phyloP scores from a whole-genome alignment of 2,113 vertebrate genomes.

The Cryptotis parvus region DNA sequence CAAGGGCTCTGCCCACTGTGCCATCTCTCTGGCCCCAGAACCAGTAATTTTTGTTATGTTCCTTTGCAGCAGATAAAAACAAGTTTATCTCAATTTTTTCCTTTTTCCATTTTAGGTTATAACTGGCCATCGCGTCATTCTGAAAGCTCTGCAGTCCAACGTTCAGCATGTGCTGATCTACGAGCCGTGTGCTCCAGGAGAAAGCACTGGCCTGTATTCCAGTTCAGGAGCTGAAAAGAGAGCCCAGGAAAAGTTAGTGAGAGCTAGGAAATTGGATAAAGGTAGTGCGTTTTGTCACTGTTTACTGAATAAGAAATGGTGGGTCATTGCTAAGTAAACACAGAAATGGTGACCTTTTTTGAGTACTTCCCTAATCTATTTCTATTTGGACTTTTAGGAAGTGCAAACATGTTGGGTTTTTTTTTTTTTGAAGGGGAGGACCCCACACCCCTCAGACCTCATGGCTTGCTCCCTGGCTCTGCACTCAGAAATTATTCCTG shows the following conservation, averaged over 20 bases:
- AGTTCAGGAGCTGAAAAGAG: slow-evolving; percentile 87
- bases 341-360: slow-evolving; percentile 20
- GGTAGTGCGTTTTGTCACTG: slow-evolving; percentile 85
- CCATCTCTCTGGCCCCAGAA: too few relatives aligned
- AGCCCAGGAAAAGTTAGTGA: slow-evolving; percentile 89
- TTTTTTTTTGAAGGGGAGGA: too few relatives aligned
- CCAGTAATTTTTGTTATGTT: not conserved
- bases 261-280: slow-evolving; percentile 89
- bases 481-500: too few relatives aligned
- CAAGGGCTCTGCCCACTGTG: too few relatives aligned
- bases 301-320: slow-evolving; percentile 34
- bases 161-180: slow-evolving; percentile 93
- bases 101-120: slow-evolving; percentile 63
- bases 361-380: not conserved
- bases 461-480: too few relatives aligned
- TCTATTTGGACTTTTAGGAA: slow-evolving; percentile 45
- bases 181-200: slow-evolving; percentile 91
- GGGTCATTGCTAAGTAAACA: slow-evolving; percentile 16
- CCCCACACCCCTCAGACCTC: too few relatives aligned
- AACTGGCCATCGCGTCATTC: slow-evolving; percentile 62
- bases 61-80: slow-evolving; percentile 36
- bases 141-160: slow-evolving; percentile 92
- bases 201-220: slow-evolving; percentile 92
- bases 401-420: not conserved
- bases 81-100: slow-evolving; percentile 59